A percentile compares a stretch with the other conserved stretches of the same genome.
Evolutionary conservation across 2,888 invertebrate species (phyloP).

Genomic region (Malacosoma neustria): DNA sequence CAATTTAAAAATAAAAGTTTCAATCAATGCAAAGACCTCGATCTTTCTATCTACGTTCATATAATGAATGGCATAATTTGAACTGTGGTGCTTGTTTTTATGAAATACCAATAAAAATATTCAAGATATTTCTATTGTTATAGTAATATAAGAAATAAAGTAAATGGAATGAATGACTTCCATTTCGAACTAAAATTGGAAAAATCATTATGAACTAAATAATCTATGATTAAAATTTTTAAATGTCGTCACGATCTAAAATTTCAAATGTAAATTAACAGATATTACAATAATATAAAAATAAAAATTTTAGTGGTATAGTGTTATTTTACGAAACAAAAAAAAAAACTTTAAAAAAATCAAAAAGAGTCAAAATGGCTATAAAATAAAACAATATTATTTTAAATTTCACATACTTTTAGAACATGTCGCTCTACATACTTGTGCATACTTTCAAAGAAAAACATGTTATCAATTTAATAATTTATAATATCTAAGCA

Average conservation of each 20-base stretch:
- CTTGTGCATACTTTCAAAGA: neutral
- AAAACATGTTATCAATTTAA: conserved; percentile 8
- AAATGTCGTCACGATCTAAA: neutral
- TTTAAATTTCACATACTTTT: neutral
- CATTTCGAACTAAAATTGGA: conserved; percentile 6
- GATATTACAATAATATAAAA: no score
- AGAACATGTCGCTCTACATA: neutral
- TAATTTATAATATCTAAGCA: conserved; percentile 50
- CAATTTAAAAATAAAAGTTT: no score
- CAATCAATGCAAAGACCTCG: conserved; percentile 18
- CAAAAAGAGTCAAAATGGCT: no score
- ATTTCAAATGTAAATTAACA: no score
- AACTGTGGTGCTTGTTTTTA: conserved; percentile 36
- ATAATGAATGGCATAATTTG: conserved; percentile 32
- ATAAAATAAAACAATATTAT: neutral
- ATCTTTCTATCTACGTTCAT: conserved; percentile 25
- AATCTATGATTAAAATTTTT: conserved; percentile 4
- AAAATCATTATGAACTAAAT: no score
- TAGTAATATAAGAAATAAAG: conserved; percentile 5
- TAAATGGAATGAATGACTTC: conserved; percentile 29
- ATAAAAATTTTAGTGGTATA: no score
- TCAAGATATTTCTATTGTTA: conserved; percentile 11
- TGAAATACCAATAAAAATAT: conserved; percentile 12
- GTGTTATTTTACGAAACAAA: no score
- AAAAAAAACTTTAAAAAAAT: no score